phyloP scores from a whole-genome alignment of 2,888 invertebrate genomes.

The Euclidia mi region DNA sequence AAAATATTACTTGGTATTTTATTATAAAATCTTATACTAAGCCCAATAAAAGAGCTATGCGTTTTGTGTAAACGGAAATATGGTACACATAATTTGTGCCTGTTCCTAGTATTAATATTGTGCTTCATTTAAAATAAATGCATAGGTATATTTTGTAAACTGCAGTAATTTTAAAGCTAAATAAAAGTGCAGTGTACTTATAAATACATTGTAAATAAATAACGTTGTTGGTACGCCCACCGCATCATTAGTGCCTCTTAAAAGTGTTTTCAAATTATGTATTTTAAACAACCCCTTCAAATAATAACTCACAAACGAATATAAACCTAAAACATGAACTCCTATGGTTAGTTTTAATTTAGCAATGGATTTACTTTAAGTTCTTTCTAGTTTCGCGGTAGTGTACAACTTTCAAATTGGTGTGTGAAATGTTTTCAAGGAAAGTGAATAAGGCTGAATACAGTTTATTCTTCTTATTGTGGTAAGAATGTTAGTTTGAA shows the following conservation, averaged over 20 bases:
- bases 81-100: no score
- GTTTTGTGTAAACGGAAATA: no score
- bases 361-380: background rate
- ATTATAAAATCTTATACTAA: no score
- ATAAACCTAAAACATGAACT: background rate
- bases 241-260: constrained; percentile 35
- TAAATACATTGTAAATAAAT: constrained; percentile 9
- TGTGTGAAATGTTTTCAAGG: constrained; percentile 33
- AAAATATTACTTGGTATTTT: no score
- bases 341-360: background rate
- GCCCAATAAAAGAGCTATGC: no score
- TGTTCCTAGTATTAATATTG: no score
- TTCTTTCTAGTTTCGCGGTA: constrained; percentile 4
- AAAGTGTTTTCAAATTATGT: constrained; percentile 17
- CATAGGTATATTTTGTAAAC: background rate
- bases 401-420: constrained; percentile 22
- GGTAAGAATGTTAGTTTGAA: background rate
- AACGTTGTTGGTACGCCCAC: constrained; percentile 12
- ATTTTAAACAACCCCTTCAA: constrained; percentile 7
- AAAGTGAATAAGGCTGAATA: constrained; percentile 33
- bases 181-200: background rate
- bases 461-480: constrained; percentile 12
- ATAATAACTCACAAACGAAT: background rate
- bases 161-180: background rate
- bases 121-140: background rate